Evolutionary conservation across 2,797 vertebrate genomes (phyloP).

Genomic region (Cynodonichthys magdalenae): DNA sequence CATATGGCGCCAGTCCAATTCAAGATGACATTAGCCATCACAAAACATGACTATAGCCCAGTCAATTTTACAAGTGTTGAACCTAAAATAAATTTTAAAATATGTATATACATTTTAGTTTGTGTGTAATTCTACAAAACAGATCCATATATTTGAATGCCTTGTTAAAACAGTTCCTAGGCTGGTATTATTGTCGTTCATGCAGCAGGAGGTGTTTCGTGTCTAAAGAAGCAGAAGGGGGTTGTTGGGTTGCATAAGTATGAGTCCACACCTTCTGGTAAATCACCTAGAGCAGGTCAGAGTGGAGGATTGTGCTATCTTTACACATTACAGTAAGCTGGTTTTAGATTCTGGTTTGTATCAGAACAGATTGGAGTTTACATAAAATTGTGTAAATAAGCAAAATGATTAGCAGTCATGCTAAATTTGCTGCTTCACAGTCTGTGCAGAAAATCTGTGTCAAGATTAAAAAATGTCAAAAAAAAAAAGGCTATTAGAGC

Average conservation of each 20-base stretch:
- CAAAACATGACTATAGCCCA: too few species aligned
- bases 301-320: constrained; percentile 65
- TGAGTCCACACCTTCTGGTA: constrained; percentile 49
- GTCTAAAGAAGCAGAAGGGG: constrained; percentile 9
- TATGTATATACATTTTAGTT: too few species aligned
- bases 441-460: not conserved
- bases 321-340: constrained; percentile 59
- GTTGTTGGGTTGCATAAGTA: constrained; percentile 48
- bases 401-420: not conserved
- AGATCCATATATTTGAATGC: too few species aligned
- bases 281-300: constrained; percentile 63
- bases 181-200: not conserved
- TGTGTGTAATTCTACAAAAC: too few species aligned
- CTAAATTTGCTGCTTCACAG: not conserved
- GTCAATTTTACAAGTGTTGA: too few species aligned
- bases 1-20: too few species aligned
- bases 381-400: not conserved
- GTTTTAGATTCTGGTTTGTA: constrained; percentile 32
- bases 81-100: too few species aligned
- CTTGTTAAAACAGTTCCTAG: not conserved
- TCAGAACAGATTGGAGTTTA: constrained; percentile 7
- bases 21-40: too few species aligned
- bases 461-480: not conserved
- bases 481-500: not conserved
- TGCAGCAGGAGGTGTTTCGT: not conserved